Conservation (phyloP, 2,797 vertebrate genomes). For the Eurystomus glaucurus region DNA sequence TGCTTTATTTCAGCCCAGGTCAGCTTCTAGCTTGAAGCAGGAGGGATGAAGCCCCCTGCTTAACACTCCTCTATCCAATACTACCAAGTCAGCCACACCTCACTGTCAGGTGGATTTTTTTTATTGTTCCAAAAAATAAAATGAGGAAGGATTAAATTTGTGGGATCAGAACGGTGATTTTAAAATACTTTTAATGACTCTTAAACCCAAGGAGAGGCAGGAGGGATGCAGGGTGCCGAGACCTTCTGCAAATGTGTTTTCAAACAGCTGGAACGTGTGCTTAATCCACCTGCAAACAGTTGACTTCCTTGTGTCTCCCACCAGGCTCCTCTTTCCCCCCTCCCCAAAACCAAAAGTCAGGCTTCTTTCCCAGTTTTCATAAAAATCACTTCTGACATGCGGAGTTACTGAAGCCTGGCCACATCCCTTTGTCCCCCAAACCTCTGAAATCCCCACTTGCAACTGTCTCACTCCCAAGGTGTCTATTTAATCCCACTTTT, state of each 20-base stretch:
- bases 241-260: neutral
- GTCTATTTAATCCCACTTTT: slow-evolving; percentile 46
- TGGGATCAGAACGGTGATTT: neutral
- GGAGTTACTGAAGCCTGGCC: neutral
- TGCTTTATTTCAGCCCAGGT: neutral
- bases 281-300: slow-evolving; percentile 22
- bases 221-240: slow-evolving; percentile 4
- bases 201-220: slow-evolving; percentile 11
- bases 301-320: slow-evolving; percentile 34
- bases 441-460: neutral
- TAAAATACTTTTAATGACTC: neutral
- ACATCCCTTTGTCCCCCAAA: neutral
- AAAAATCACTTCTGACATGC: neutral
- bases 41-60: neutral
- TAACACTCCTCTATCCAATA: neutral
- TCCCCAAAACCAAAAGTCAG: neutral
- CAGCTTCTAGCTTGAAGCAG: neutral
- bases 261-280: neutral
- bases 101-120: neutral
- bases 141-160: neutral
- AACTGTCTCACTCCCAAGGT: slow-evolving; percentile 11
- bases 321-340: neutral
- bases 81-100: neutral
- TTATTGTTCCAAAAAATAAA: slow-evolving; percentile 25
- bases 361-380: neutral